Percentiles rank a stretch among this genome's conserved stretches.
phyloP scores from a whole-genome alignment of 2,797 vertebrate genomes.

The Gymnoscopelus braueri region DNA sequence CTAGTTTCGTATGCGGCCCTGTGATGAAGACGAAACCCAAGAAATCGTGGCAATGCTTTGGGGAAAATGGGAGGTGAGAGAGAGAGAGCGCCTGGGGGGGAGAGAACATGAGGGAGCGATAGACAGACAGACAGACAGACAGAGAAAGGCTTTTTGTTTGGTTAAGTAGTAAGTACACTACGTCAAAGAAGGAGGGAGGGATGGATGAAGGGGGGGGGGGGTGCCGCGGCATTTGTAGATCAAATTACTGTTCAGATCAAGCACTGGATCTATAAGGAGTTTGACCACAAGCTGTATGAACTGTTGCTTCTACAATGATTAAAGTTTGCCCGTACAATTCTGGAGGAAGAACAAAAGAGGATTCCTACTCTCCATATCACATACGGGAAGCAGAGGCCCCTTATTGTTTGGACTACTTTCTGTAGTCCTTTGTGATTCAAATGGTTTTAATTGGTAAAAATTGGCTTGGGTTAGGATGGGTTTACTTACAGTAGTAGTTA shows the following conservation, averaged over 20 bases:
- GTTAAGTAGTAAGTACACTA: constrained; percentile 73
- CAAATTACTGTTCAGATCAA: constrained; percentile 49
- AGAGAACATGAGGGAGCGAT: constrained; percentile 24
- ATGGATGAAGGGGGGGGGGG: constrained; percentile 36
- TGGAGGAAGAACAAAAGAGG: constrained; percentile 18
- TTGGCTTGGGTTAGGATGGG: constrained; percentile 32
- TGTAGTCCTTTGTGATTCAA: constrained; percentile 37
- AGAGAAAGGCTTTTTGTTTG: constrained; percentile 78
- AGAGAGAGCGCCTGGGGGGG: constrained; percentile 6
- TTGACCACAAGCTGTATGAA: constrained; percentile 34
- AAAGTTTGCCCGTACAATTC: constrained; percentile 26
- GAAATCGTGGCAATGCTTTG: constrained; percentile 53
- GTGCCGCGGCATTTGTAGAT: constrained; percentile 50
- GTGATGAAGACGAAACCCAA: constrained; percentile 51
- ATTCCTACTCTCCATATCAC: constrained; percentile 23
- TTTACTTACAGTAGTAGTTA: constrained; percentile 11
- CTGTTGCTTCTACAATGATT: constrained; percentile 33
- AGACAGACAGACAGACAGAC: constrained; percentile 27
- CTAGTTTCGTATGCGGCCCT: constrained; percentile 45
- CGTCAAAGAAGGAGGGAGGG: constrained; percentile 65
- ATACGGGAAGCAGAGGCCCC: constrained; percentile 24
- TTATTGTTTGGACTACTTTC: constrained; percentile 18
- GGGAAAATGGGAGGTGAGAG: constrained; percentile 17
- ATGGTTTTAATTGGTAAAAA: too few relatives aligned
- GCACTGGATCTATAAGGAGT: constrained; percentile 21